Evolutionary conservation across 23 tunicate genomes (phyloP).

Genomic region (Ascidia mentula): DNA sequence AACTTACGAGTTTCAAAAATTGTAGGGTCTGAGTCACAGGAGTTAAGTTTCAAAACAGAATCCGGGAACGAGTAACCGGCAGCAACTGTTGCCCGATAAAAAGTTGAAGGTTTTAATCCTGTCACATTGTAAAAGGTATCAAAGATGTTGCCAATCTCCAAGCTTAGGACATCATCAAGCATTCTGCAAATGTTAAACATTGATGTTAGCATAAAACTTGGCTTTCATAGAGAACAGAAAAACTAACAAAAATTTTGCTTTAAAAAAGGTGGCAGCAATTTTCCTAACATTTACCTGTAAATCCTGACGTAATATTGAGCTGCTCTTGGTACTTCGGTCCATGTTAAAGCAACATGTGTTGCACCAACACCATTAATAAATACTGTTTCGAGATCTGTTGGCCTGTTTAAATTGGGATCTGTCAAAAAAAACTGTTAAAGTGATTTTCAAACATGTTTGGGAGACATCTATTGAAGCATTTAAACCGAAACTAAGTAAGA

Average conservation of each 20-base stretch:
- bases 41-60: neutral
- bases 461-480: too few species aligned
- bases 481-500: too few species aligned
- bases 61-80: neutral
- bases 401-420: neutral
- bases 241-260: too few species aligned
- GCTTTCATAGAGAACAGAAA: too few species aligned
- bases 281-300: neutral
- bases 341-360: neutral
- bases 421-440: neutral
- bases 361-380: neutral
- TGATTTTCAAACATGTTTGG: neutral
- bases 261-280: too few species aligned
- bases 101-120: conserved; percentile 12
- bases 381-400: neutral
- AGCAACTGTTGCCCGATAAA: conserved; percentile 5
- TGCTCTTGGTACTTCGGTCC: neutral
- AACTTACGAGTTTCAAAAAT: neutral
- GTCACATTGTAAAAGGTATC: conserved; percentile 14
- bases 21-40: neutral
- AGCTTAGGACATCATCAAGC: neutral
- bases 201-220: too few species aligned
- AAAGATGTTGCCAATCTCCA: conserved; percentile 2
- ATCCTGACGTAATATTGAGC: neutral
- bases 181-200: neutral